phyloP scores from a whole-genome alignment of 2,888 invertebrate genomes.

The Eugnorisma glareosa region DNA sequence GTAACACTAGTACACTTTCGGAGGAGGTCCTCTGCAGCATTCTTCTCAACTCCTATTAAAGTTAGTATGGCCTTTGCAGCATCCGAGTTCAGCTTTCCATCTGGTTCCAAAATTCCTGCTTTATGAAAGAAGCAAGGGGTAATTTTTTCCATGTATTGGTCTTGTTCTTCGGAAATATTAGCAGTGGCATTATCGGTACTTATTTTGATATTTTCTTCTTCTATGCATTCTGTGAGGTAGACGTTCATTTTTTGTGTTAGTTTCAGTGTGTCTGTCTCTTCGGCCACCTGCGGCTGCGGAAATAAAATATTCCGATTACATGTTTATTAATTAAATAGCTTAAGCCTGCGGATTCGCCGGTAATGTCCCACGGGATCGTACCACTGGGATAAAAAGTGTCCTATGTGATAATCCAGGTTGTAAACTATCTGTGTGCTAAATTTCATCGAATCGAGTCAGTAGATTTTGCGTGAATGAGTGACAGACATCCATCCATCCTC shows the following conservation, averaged over 20 bases:
- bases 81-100: conserved; percentile 31
- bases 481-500: too few relatives aligned
- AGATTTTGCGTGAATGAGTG: too few relatives aligned
- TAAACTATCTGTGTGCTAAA: too few relatives aligned
- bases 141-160: not conserved
- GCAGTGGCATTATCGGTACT: not conserved
- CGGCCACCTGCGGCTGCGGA: conserved; percentile 4
- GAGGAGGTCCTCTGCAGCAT: not conserved
- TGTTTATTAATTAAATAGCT: too few relatives aligned
- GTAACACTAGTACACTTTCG: conserved; percentile 20
- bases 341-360: too few relatives aligned
- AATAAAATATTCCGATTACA: not conserved
- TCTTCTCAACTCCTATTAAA: conserved; percentile 27
- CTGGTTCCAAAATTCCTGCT: conserved; percentile 24
- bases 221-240: conserved; percentile 29
- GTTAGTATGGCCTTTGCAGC: conserved; percentile 20
- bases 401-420: too few relatives aligned
- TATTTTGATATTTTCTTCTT: not conserved
- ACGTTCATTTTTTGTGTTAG: conserved; percentile 4
- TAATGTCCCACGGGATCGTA: too few relatives aligned
- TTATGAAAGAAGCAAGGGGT: conserved; percentile 41
- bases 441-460: too few relatives aligned
- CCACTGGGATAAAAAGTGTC: too few relatives aligned
- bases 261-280: not conserved
- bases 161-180: not conserved